phyloP scores from a whole-genome alignment of 2,113 vertebrate species.

The Osmerus eperlanus region DNA sequence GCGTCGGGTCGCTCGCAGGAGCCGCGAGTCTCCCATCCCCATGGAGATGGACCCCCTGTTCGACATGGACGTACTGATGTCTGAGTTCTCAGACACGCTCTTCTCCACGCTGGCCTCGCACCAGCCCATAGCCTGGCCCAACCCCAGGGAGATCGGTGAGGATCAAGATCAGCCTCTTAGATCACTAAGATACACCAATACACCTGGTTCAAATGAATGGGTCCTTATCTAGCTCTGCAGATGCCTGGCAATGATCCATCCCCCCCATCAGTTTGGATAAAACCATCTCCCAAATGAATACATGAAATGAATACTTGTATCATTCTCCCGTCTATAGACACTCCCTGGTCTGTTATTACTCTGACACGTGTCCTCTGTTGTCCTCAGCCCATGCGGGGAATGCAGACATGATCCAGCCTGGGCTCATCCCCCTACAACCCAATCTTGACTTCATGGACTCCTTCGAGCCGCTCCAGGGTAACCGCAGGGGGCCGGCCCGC shows the following conservation, averaged over 20 bases:
- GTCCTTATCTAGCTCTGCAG: too few species aligned
- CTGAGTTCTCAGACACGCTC: conserved; percentile 91
- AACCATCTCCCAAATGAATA: too few species aligned
- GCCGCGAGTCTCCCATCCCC: conserved; percentile 80
- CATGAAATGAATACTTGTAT: too few species aligned
- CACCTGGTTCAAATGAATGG: too few species aligned
- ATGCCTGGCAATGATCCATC: too few species aligned
- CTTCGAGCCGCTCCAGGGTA: conserved; percentile 94
- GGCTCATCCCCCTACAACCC: conserved; percentile 93
- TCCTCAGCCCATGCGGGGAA: conserved; percentile 88
- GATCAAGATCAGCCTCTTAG: not conserved
- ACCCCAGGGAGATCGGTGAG: conserved; percentile 91
- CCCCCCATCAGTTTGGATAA: too few species aligned
- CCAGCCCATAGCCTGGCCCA: conserved; percentile 86
- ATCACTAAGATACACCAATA: too few species aligned
- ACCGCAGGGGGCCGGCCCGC: conserved; percentile 13
- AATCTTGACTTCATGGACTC: conserved; percentile 98
- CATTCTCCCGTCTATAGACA: too few species aligned
- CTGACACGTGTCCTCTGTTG: conserved; percentile 6
- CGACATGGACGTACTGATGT: conserved; percentile 95
- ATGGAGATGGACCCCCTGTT: conserved; percentile 94
- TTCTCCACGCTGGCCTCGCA: conserved; percentile 94
- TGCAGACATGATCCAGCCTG: conserved; percentile 98
- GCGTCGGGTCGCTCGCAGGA: conserved; percentile 68
- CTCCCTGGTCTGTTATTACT: not conserved